A percentile compares a stretch with the other conserved stretches of the same genome.
Conservation (phyloP, 2,113 vertebrate genomes). For the Centrocercus urophasianus region DNA sequence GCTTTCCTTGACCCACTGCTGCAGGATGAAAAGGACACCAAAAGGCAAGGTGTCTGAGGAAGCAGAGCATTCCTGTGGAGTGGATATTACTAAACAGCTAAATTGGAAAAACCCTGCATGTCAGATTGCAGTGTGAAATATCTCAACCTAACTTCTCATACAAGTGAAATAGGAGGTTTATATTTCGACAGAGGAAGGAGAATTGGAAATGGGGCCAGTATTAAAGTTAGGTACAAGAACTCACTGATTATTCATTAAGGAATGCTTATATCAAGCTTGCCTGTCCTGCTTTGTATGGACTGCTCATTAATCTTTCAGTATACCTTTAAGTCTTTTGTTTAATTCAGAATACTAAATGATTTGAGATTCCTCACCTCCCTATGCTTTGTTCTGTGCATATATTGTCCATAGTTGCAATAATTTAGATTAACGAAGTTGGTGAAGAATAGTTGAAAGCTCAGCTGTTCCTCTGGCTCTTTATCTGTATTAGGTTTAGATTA, state of each 20-base stretch:
- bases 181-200: not conserved
- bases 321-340: not conserved
- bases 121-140: not conserved
- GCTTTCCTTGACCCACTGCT: not conserved
- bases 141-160: not conserved
- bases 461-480: not conserved
- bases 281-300: not conserved
- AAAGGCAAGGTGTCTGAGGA: not conserved
- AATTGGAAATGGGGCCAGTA: not conserved
- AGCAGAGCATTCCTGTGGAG: not conserved
- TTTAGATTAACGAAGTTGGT: not conserved
- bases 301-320: not conserved
- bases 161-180: not conserved
- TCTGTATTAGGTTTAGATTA: not conserved
- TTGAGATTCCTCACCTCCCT: not conserved
- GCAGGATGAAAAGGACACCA: not conserved
- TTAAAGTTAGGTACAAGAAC: not conserved
- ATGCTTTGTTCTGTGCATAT: not conserved
- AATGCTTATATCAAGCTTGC: not conserved
- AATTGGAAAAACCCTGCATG: not conserved
- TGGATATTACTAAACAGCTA: not conserved
- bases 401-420: not conserved
- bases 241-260: not conserved
- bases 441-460: not conserved
- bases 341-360: not conserved